phyloP scores from a whole-genome alignment of 2,888 invertebrate species.

The Dryocosmus kuriphilus region DNA sequence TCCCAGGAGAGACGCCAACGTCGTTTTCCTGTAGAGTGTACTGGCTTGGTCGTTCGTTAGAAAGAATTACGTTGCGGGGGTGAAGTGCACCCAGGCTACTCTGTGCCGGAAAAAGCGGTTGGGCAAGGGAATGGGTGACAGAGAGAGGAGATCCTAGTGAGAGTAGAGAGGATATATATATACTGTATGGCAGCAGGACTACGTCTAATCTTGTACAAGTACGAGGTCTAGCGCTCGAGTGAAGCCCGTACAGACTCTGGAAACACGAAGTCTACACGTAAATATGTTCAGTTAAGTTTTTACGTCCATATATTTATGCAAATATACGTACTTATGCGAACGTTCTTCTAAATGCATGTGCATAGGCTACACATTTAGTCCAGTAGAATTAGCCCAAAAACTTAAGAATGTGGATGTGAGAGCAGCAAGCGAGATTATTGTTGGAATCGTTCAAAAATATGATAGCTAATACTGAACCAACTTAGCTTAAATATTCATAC shows the following conservation, averaged over 20 bases:
- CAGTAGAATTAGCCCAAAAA: too few relatives aligned
- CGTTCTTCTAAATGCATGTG: background rate
- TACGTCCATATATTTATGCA: conserved; percentile 35
- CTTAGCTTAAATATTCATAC: too few relatives aligned
- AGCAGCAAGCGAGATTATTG: too few relatives aligned
- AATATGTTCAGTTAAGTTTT: conserved; percentile 29
- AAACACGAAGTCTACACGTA: conserved; percentile 11
- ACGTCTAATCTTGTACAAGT: conserved; percentile 49
- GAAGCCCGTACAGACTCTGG: background rate
- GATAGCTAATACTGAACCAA: too few relatives aligned
- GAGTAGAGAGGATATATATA: background rate
- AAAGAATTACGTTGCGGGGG: conserved; percentile 48
- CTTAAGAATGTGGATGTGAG: too few relatives aligned
- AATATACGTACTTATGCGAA: background rate
- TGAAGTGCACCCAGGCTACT: background rate
- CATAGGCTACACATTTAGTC: too few relatives aligned
- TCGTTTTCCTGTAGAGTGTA: conserved; percentile 42
- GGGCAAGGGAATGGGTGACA: background rate
- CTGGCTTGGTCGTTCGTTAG: conserved; percentile 46
- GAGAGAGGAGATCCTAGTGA: background rate
- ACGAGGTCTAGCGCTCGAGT: conserved; percentile 37
- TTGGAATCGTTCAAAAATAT: too few relatives aligned
- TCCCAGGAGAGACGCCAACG: conserved; percentile 6
- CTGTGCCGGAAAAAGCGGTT: background rate
- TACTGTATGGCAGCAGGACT: conserved; percentile 41